Conservation (phyloP, 1,140 invertebrate species). For the Leptopilina boulardi region DNA sequence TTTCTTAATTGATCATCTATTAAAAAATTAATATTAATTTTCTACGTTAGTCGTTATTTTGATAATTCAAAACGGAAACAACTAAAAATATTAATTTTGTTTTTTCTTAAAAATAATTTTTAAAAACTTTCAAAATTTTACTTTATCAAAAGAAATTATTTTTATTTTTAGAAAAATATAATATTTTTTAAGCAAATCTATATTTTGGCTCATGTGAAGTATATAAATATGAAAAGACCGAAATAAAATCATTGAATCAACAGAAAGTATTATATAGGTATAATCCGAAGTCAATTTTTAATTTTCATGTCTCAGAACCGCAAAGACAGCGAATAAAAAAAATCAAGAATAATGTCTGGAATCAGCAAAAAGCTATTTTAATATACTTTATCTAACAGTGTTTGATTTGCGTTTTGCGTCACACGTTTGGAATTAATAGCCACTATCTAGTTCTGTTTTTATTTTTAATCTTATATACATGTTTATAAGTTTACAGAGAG, state of each 20-base stretch:
- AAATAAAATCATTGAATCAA: conserved; percentile 13
- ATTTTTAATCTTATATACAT: conserved; percentile 33
- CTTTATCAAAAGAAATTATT: neutral
- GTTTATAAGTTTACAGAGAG: neutral
- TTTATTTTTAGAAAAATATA: too few relatives aligned
- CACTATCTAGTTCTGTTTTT: conserved; percentile 2
- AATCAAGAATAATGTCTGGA: conserved; percentile 5
- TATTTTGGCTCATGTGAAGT: too few relatives aligned
- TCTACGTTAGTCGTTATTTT: too few relatives aligned
- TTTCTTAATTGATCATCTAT: too few relatives aligned
- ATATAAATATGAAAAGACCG: neutral
- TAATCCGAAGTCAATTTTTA: neutral
- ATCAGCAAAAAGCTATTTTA: conserved; percentile 22
- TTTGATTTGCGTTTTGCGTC: conserved; percentile 32
- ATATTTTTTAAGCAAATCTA: too few relatives aligned
- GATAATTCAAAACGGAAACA: too few relatives aligned
- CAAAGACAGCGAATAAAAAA: neutral
- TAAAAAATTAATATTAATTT: too few relatives aligned
- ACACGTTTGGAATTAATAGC: conserved; percentile 26
- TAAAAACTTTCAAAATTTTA: too few relatives aligned
- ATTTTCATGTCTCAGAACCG: neutral
- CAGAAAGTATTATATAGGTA: neutral
- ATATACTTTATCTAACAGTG: conserved; percentile 17
- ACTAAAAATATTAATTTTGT: too few relatives aligned
- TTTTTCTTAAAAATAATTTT: too few relatives aligned